A percentile compares a stretch with the other conserved stretches of the same genome.
phyloP scores from a whole-genome alignment of 30 jellyfish, hydroid and myxozoan species.

The Aurelia aurita region DNA sequence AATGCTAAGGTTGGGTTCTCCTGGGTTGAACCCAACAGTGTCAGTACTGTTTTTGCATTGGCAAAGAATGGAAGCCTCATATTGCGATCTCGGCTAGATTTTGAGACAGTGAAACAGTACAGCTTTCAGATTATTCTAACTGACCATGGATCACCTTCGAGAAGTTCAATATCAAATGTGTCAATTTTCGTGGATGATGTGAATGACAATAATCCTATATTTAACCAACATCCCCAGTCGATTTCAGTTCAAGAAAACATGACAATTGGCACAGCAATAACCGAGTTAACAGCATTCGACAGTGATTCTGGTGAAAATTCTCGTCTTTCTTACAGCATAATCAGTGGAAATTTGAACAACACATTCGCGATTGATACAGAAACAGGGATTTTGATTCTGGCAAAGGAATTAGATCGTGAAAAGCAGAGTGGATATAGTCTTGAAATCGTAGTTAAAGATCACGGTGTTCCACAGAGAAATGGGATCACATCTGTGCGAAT shows the following conservation, averaged over 20 bases:
- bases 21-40: conserved; percentile 18
- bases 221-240: conserved; percentile 39
- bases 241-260: conserved; percentile 64
- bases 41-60: conserved; percentile 28
- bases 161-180: conserved; percentile 38
- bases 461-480: conserved; percentile 69
- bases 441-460: conserved; percentile 75
- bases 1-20: conserved; percentile 35
- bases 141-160: conserved; percentile 79
- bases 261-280: conserved; percentile 63
- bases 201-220: conserved; percentile 75
- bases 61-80: conserved; percentile 60
- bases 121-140: conserved; percentile 29
- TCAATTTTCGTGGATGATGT: conserved; percentile 57
- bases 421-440: conserved; percentile 20
- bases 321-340: conserved; percentile 53
- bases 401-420: conserved; percentile 80
- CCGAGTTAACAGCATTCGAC: conserved; percentile 65
- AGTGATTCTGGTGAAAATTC: conserved; percentile 67
- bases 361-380: conserved; percentile 68
- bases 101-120: conserved; percentile 44
- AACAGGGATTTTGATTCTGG: conserved; percentile 60
- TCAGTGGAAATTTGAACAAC: conserved; percentile 33
- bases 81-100: conserved; percentile 67
- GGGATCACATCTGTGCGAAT: conserved; percentile 55